Conservation (phyloP, 2,113 vertebrate species). For the Centropristis striata region DNA sequence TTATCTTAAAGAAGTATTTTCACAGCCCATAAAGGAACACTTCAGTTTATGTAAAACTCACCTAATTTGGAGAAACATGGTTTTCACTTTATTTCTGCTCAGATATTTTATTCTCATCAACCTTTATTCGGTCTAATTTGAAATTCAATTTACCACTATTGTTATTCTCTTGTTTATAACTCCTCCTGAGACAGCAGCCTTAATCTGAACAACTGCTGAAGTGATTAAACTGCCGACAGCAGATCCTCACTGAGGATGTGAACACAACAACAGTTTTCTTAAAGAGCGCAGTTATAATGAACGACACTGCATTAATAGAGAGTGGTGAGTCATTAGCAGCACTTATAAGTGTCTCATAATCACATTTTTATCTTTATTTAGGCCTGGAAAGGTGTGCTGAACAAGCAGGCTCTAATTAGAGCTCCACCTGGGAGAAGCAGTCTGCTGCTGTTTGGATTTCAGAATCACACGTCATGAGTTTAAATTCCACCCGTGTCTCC, state of each 20-base stretch:
- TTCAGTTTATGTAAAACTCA: not conserved
- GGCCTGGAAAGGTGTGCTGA: slow-evolving; percentile 35
- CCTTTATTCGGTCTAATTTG: not conserved
- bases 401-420: slow-evolving; percentile 38
- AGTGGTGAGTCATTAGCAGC: slow-evolving; percentile 15
- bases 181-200: not conserved
- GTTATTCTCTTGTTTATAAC: not conserved
- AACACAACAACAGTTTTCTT: slow-evolving; percentile 19
- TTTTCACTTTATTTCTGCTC: not conserved
- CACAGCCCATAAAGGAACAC: not conserved
- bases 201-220: slow-evolving; percentile 49
- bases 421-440: slow-evolving; percentile 16
- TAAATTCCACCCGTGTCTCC: not conserved
- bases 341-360: slow-evolving; percentile 44
- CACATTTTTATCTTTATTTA: slow-evolving; percentile 59
- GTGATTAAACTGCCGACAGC: slow-evolving; percentile 33
- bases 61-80: not conserved
- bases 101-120: not conserved
- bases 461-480: slow-evolving; percentile 15
- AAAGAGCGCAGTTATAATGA: slow-evolving; percentile 4
- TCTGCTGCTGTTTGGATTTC: not conserved
- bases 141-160: slow-evolving; percentile 5
- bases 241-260: slow-evolving; percentile 4
- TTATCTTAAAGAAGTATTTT: too few species aligned
- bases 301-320: not conserved